Conservation (phyloP, 2,888 invertebrate genomes). For the Steinernema hermaphroditum region DNA sequence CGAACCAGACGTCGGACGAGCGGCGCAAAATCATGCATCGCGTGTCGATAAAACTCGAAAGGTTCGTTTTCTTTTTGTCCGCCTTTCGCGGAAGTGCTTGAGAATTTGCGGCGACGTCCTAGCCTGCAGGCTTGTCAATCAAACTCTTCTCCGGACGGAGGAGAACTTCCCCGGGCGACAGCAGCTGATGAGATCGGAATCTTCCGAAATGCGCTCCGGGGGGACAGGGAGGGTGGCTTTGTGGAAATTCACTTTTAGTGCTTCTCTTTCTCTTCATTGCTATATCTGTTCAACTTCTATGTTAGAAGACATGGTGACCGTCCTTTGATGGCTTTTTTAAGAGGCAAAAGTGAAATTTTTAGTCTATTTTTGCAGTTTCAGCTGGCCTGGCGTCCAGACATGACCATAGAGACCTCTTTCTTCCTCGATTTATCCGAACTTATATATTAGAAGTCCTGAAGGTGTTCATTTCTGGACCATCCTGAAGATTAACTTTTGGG, state of each 20-base stretch:
- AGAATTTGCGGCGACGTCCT: neutral
- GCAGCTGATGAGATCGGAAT: constrained; percentile 23
- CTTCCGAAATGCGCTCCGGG: neutral
- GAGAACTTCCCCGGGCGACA: neutral
- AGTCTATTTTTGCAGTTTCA: too few relatives aligned
- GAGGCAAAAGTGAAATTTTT: too few relatives aligned
- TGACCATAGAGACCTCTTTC: too few relatives aligned
- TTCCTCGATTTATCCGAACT: too few relatives aligned
- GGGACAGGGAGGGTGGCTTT: too few relatives aligned
- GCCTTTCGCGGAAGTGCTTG: neutral
- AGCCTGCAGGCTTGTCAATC: neutral
- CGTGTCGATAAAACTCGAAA: constrained; percentile 56
- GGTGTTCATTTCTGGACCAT: too few relatives aligned
- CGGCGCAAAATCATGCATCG: constrained; percentile 57
- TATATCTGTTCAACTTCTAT: too few relatives aligned
- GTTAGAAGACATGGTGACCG: too few relatives aligned
- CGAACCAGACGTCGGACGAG: constrained; percentile 46
- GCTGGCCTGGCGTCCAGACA: too few relatives aligned
- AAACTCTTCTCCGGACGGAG: neutral
- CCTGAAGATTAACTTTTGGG: too few relatives aligned
- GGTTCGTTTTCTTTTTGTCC: constrained; percentile 39
- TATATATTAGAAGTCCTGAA: too few relatives aligned
- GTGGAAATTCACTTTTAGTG: neutral
- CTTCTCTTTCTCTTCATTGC: neutral
- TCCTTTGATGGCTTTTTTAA: too few relatives aligned